Base-by-base conservation (phyloP, 1,140 invertebrate genomes). In the Plutomurus gul region DNA sequence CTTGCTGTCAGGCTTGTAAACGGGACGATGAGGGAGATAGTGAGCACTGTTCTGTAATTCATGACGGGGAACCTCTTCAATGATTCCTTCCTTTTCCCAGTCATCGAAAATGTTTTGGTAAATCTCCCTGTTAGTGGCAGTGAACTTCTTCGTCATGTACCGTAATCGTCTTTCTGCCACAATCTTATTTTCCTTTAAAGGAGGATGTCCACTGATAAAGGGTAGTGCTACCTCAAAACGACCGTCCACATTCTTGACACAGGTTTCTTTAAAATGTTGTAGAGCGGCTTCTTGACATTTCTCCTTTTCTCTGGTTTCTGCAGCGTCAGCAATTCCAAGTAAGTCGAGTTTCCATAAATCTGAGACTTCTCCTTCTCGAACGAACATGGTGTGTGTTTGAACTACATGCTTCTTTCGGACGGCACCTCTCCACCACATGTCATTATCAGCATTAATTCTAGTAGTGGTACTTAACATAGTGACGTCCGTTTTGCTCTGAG, bases 321-420 rank as follows among this genome's bases (percentile, higher is more conserved):
- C 16, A n/a, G 60, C 22, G 10, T 65, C 60, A 1, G 10, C 30
- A n/a, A 36, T 65, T 1, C 60, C 60, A 30, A 65, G 13, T 1
- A 20, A n/a, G 3, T 65, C 60, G 7, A 65, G 16, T 13, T 65
- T 37, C 60, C 60, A 65, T 11, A 65, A 65, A 1, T 65, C 1
- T 30, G 25, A 27, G 8, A 65, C 96, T 85, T 94, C 46, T 3
- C 7, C 3, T 1, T 49, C 46, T 49, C 8, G 1, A 18, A 11
- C 11, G 20, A 7, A 18, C 8, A 49, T 16, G 1, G 1, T 10
- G 7, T n/a, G n/a, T n/a, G n/a, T n/a, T n/a, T n/a, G n/a, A n/a
- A n/a, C n/a, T n/a, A n/a, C n/a, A n/a, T n/a, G n/a, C n/a, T n/a
- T n/a, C n/a, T n/a, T n/a, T n/a, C n/a, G n/a, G n/a, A n/a, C n/a